A percentile compares a stretch with the other conserved stretches of the same genome.
Evolutionary conservation across 2,888 invertebrate genomes (phyloP).

Genomic region (Archaeoteleia sp.): DNA sequence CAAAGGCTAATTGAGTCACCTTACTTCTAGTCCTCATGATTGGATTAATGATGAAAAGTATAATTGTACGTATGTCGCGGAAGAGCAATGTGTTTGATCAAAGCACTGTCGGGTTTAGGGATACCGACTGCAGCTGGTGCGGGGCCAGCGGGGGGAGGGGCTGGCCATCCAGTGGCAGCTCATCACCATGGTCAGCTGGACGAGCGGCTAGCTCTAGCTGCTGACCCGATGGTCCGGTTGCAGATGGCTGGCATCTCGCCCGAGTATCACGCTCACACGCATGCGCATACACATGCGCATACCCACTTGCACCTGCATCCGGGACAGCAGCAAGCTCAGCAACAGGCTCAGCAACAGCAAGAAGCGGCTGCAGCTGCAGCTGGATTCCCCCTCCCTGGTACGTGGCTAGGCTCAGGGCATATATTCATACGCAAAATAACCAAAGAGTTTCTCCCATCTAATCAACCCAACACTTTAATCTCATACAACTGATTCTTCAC

Average conservation of each 20-base stretch:
- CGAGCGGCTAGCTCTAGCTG: conserved; percentile 88
- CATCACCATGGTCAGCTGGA: conserved; percentile 82
- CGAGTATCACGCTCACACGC: conserved; percentile 94
- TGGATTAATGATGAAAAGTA: too few relatives aligned
- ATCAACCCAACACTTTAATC: background rate
- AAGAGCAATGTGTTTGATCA: conserved; percentile 54
- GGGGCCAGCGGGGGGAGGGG: conserved; percentile 75
- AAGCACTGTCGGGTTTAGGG: conserved; percentile 72
- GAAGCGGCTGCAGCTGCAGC: conserved; percentile 77
- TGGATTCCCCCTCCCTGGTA: conserved; percentile 76
- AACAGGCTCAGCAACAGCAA: conserved; percentile 82
- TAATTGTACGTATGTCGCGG: conserved; percentile 30
- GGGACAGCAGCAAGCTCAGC: conserved; percentile 82
- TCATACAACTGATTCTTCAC: background rate
- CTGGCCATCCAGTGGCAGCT: conserved; percentile 77
- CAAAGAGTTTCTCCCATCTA: conserved; percentile 1
- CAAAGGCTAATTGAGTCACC: too few relatives aligned
- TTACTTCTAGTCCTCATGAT: too few relatives aligned
- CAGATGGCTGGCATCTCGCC: conserved; percentile 94
- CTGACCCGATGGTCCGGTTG: conserved; percentile 93
- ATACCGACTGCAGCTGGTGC: conserved; percentile 73
- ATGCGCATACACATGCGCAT: conserved; percentile 94
- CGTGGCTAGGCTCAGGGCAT: conserved; percentile 67
- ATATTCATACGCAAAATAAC: conserved; percentile 46
- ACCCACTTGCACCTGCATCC: conserved; percentile 91